These are phyloP conservation scores for Hyposoter didymator DNA, from an alignment of 2,888 invertebrate genomes.

Conservation along the genomic window DNA sequence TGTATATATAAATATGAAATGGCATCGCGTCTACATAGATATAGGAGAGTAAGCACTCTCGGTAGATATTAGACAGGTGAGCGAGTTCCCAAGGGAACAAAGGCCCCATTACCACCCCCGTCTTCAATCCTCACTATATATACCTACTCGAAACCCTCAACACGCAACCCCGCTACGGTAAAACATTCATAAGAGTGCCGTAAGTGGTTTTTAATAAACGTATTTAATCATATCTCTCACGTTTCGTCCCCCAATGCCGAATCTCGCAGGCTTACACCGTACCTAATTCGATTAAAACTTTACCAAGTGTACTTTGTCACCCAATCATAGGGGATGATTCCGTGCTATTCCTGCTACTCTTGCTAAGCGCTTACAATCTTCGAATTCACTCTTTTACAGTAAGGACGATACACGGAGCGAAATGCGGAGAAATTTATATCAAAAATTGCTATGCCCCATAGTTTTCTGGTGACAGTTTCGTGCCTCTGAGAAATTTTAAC, in stretches of 20 bases:
- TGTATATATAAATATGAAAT: conserved; percentile 4
- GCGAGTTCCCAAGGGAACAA: conserved; percentile 82
- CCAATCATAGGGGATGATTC: conserved; percentile 67
- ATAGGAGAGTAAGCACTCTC: conserved; percentile 76
- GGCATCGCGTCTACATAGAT: conserved; percentile 50
- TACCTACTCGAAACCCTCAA: conserved; percentile 67
- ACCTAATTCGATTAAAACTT: conserved; percentile 73
- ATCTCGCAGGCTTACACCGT: background rate
- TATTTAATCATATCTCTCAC: conserved; percentile 81
- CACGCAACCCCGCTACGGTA: conserved; percentile 69
- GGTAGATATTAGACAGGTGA: conserved; percentile 82
- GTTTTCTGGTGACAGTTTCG: too few species aligned
- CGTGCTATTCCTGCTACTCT: background rate
- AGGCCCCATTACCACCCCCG: conserved; percentile 80
- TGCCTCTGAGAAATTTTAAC: too few species aligned
- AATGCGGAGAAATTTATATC: too few species aligned
- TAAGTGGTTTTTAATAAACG: conserved; percentile 82
- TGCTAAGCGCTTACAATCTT: background rate
- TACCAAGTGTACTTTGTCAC: conserved; percentile 64
- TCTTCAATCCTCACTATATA: conserved; percentile 71
- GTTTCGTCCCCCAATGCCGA: conserved; percentile 68
- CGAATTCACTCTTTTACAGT: conserved; percentile 23
- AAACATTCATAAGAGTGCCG: conserved; percentile 79
- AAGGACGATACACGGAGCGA: too few species aligned
- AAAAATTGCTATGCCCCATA: too few species aligned